Base-by-base conservation (phyloP, 2,888 invertebrate genomes). In the Hyles lineata region DNA sequence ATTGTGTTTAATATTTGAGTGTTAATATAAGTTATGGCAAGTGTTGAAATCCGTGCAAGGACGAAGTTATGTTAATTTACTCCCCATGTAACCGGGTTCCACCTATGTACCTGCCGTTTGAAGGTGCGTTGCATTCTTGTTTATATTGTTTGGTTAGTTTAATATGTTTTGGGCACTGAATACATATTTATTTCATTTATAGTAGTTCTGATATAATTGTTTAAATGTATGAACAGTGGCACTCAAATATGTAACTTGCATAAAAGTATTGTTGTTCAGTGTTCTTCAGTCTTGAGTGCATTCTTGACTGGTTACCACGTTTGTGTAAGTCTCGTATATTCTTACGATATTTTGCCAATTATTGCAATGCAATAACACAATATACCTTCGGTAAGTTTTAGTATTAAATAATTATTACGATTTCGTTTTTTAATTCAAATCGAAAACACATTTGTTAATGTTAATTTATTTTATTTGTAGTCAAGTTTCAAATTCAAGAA, bases 51-150 rank as follows among this genome's bases (percentile, higher is more conserved):
- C 85, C 84, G 90, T 89, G 87, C 83, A 84, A 89, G 91, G 90
- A 92, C 92, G 89, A 90, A 91, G 91, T 90, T 92, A 92, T 93
- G 93, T 86, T 93, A 92, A 92, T 92, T 88, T 86, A 85, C 87
- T 87, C 83, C 88, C 86, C 86, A 90, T 90, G 90, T 89, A 91
- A 92, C 93, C 92, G 92, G 90, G 91, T 88, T 91, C 86, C 87
- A 92, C 91, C 92, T 92, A 89, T 89, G 86, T 92, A 90, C 92
- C 93, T 92, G 93, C 87, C 83, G 85, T 87, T 86, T 82, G 83
- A 90, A 93, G 93, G 93, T 93, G 87, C 82, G 92, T 90, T 85
- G 82, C 84, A 85, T 82, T 80, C 79, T 75, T 85, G 77, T 82
- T 83, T 84, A 82, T 80, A 70, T 75, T 55, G 58, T 29, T 55